Evolutionary conservation across 2,797 vertebrate genomes (phyloP).

Genomic region (Poecilia wingei): DNA sequence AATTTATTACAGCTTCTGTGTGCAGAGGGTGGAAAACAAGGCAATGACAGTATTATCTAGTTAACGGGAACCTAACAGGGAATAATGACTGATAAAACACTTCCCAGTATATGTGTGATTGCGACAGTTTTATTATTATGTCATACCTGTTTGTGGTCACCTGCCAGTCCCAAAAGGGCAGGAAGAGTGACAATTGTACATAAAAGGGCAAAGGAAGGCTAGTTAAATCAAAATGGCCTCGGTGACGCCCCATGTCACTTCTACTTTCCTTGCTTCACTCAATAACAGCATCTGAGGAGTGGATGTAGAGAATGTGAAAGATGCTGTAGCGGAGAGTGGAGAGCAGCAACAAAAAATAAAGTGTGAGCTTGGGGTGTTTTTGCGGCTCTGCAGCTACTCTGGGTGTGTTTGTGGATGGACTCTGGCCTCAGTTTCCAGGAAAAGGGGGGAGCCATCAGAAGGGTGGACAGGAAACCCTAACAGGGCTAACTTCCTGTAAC

Average conservation of each 20-base stretch:
- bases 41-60: slow-evolving; percentile 14
- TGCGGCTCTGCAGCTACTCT: slow-evolving; percentile 43
- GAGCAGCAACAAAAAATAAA: slow-evolving; percentile 37
- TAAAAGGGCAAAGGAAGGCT: slow-evolving; percentile 2
- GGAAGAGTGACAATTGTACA: slow-evolving; percentile 3
- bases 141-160: slow-evolving; percentile 9
- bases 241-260: slow-evolving; percentile 7
- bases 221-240: slow-evolving; percentile 22
- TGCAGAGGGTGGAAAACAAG: slow-evolving; percentile 38
- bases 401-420: slow-evolving; percentile 51
- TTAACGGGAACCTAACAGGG: slow-evolving; percentile 54
- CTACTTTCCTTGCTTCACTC: slow-evolving; percentile 24
- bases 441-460: slow-evolving; percentile 77
- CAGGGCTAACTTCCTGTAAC: slow-evolving; percentile 82
- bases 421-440: slow-evolving; percentile 78
- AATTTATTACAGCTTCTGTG: slow-evolving; percentile 20
- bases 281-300: not conserved
- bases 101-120: slow-evolving; percentile 7
- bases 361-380: slow-evolving; percentile 32
- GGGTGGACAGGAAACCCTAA: slow-evolving; percentile 82
- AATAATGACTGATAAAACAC: slow-evolving; percentile 50
- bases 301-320: slow-evolving; percentile 22
- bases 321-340: slow-evolving; percentile 34
- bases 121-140: slow-evolving; percentile 16
- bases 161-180: slow-evolving; percentile 1